Base-by-base conservation (phyloP, 2,888 invertebrate species). In the Papilio demoleus region DNA sequence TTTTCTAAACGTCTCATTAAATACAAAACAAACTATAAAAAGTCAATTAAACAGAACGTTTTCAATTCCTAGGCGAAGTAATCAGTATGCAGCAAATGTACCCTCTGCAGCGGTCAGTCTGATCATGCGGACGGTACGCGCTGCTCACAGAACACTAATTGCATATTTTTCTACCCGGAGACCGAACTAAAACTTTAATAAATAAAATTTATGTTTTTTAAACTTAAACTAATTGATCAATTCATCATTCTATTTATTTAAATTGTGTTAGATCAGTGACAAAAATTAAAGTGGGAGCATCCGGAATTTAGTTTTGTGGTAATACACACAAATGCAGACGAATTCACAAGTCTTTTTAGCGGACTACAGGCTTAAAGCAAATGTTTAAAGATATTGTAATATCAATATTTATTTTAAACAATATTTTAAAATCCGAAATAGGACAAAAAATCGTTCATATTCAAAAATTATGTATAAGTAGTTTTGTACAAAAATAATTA, bases 41-140 rank as follows among this genome's bases (percentile, higher is more conserved):
- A 50, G 60, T 62, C 42, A 34, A 67, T 56, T 67, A 67, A 53
- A 50, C 45, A 47, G 27, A 42, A 31, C 50, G 22, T 69, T 69
- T 65, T 42, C 56, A 65, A 65, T 62, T 62, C 56, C 62, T 45
- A 22, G 24, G 34, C 69, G 53, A 61, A 53, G 65, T 65, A 69
- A 65, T 69, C 53, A 69, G 65, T 69, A 69, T 69, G 60, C 69
- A 61, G 50, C 19, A 61, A 65, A 62, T 62, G 69, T 65, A 59
- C 58, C 36, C 40, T 53, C 65, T 70, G 65, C 69, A 70, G 62
- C 42, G 68, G 68, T 65, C 68, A 65, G 68, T 60, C 34, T 50
- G 53, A 40, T 65, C 60, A 65, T 59, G 59, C 68, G 50, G 60
- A 68, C 59, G 68, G 40, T 8, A 68, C 50, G 68, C 67, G 24